A percentile compares a stretch with the other conserved stretches of the same genome.
Conservation (phyloP, 2,797 vertebrate species). For the Chrosomus eos region DNA sequence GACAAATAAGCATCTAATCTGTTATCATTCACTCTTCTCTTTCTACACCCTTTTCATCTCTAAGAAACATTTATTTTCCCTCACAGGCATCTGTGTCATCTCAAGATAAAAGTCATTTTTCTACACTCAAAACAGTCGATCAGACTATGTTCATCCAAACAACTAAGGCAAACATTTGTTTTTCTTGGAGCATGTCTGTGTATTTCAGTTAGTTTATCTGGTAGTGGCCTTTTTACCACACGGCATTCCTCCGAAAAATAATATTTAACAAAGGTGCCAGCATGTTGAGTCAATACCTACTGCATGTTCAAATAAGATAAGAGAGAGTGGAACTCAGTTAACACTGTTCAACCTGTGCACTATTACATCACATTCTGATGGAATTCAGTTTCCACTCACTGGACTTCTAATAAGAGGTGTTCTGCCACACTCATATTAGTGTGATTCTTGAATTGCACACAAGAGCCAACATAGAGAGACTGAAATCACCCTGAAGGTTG, state of each 20-base stretch:
- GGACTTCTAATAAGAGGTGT: constrained; percentile 39
- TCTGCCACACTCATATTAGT: constrained; percentile 10
- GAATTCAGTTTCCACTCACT: constrained; percentile 46
- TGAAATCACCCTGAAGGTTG: constrained; percentile 21
- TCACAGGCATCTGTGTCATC: background rate
- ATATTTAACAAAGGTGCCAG: constrained; percentile 74
- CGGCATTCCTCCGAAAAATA: constrained; percentile 70
- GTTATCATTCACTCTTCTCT: background rate
- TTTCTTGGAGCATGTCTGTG: constrained; percentile 19
- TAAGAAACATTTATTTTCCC: background rate
- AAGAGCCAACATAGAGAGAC: constrained; percentile 30
- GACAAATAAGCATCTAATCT: background rate
- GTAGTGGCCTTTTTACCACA: constrained; percentile 55
- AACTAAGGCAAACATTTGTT: constrained; percentile 38
- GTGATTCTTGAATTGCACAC: constrained; percentile 16
- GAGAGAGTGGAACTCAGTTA: constrained; percentile 49
- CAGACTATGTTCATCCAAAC: constrained; percentile 5
- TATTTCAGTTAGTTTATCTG: constrained; percentile 53
- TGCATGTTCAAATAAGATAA: constrained; percentile 76
- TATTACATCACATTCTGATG: constrained; percentile 58
- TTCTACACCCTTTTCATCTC: background rate
- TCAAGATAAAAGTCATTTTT: background rate
- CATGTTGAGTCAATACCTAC: constrained; percentile 68
- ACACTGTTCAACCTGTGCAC: constrained; percentile 57
- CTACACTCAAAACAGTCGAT: background rate